Base-by-base conservation (phyloP, 2,113 vertebrate species). In the Fregata magnificens region DNA sequence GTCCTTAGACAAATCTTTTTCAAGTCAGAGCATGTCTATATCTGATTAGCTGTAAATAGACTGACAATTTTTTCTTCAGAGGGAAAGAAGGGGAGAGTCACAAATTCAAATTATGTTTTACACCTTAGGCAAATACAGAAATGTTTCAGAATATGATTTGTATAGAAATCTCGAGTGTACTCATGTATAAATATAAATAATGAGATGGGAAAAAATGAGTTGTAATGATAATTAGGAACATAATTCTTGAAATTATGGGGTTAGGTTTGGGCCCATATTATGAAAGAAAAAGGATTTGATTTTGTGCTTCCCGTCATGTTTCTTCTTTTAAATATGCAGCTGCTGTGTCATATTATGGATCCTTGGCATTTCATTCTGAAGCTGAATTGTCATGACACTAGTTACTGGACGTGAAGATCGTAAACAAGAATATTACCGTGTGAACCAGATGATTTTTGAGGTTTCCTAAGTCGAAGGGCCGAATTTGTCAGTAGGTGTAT, bases 21-120 rank as follows among this genome's bases (percentile, higher is more conserved):
- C 49, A 80, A 91, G 62, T 91, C 84, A 74, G 65, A 84, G 25
- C 62, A 32, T 90, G 44, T 85, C 78, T 88, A 1, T 90, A 50
- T 67, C 71, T 90, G 90, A 82, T 94, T 77, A 88, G 61, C 65
- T 93, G 83, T 86, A 84, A 93, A 73, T 36, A 94, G 59, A 65
- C 59, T 92, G 86, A 86, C 86, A 44, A 5, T 59, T 92, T 91
- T 85, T 90, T 81, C 38, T 80, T 86, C 72, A 61, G 53, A 93
- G 73, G 44, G 18, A 74, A 91, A 80, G 76, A 70, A 83, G 26
- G 21, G 47, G n/a, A 62, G 16, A 92, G 26, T 66, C 80, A 62
- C 80, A 94, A 86, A 88, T 78, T 88, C 42, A 63, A 79, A 74
- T 88, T 74, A 7, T 50, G 32, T 88, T 90, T 96, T 83, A 63